Evolutionary conservation across 2,888 invertebrate genomes (phyloP), one percentile per base, ranked within the genome.

Genomic region (Eristalinus aeneus): DNA sequence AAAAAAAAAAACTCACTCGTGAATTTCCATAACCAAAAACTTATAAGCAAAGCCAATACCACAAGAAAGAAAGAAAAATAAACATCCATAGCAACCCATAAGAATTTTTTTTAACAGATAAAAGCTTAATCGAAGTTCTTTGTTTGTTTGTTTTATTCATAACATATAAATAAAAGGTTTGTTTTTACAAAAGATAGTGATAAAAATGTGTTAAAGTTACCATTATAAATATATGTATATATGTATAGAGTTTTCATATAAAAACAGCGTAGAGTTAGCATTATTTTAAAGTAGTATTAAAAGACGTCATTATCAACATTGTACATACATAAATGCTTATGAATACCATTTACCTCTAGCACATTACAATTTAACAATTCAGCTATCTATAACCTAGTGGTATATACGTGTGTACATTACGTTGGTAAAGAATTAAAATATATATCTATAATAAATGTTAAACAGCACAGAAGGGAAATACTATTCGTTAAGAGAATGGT

Each of bases 391-490:
- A 61, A 74, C 53, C 68, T 85, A 80, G 36, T 64, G 69, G 56
- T 74, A 61, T 82, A 60, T 46, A 46, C 46, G 5, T 16, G 31
- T 77, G 64, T 73, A 77, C 46, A 82, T 82, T 77, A 82, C 64
- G 74, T 73, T 77, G 53, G 39, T 72, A 46, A 46, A 73, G 68
- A 81, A 77, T 69, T 68, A 54, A 82, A 71, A 73, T 22, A 56
- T 64, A 16, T 36, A 46, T 61, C 32, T 64, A 23, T 75, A 46
- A 32, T 34, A 20, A 32, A 63, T 61, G 60, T 34, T 60, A 82
- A 81, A 82, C 64, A 77, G 86, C 81, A 86, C 82, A 86, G 73
- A 86, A 78, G 60, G 46, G 69, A 78, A 82, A 82, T 86, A 82
- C 86, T 86, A 74, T 80, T 74, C 56, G 82, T 78, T 82, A 74